Percentiles rank a stretch among this genome's conserved stretches.
These are phyloP conservation scores for Stratiomys singularior DNA, from an alignment of 2,888 invertebrate genomes.

Conservation along the genomic window DNA sequence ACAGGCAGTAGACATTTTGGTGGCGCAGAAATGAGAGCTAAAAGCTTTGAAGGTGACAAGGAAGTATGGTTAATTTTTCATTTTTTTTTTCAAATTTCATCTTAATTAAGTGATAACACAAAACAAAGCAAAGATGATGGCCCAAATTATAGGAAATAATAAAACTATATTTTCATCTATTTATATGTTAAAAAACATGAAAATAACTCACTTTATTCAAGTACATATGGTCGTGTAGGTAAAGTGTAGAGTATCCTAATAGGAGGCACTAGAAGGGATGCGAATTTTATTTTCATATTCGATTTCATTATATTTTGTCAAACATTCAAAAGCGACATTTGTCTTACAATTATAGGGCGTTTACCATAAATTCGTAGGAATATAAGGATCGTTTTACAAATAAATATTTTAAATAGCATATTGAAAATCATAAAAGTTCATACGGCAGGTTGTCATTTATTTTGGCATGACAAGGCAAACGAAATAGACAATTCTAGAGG, in stretches of 20 bases:
- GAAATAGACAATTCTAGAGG: not conserved
- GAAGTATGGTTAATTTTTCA: slow-evolving; percentile 12
- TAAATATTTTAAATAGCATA: slow-evolving; percentile 44
- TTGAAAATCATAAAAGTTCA: slow-evolving; percentile 10
- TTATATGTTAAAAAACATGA: slow-evolving; percentile 43
- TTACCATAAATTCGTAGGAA: slow-evolving; percentile 42
- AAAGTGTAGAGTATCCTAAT: slow-evolving; percentile 61
- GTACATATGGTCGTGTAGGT: slow-evolving; percentile 53
- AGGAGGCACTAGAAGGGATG: slow-evolving; percentile 65
- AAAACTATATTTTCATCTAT: not conserved
- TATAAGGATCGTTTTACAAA: slow-evolving; percentile 20
- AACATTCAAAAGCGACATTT: slow-evolving; percentile 53
- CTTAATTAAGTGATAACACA: slow-evolving; percentile 60
- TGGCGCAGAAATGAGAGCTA: slow-evolving; percentile 49
- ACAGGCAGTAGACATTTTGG: slow-evolving; percentile 50
- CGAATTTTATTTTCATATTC: slow-evolving; percentile 50
- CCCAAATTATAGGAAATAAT: not conserved
- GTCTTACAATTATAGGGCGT: slow-evolving; percentile 38
- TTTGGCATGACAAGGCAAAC: slow-evolving; percentile 23
- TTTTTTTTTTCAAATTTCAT: slow-evolving; percentile 24
- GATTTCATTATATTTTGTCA: slow-evolving; percentile 32
- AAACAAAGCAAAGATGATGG: slow-evolving; percentile 18
- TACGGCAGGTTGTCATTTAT: not conserved
- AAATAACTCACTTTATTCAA: slow-evolving; percentile 57
- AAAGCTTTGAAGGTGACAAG: slow-evolving; percentile 66